phyloP scores from a whole-genome alignment of 2,888 invertebrate genomes.

The Hofmannophila pseudospretella region DNA sequence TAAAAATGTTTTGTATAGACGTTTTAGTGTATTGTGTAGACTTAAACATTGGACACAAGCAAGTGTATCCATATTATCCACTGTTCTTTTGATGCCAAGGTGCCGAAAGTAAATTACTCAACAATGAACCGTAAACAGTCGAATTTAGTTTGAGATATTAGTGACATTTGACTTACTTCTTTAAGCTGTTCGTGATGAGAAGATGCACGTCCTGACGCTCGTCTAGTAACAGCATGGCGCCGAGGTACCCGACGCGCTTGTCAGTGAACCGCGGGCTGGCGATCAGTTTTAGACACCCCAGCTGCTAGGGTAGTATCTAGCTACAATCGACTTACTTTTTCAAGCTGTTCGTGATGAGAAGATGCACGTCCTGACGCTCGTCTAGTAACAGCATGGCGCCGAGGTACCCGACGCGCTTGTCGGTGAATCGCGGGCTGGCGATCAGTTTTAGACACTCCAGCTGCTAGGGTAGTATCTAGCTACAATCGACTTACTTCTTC shows the following conservation, averaged over 20 bases:
- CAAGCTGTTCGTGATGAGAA: slow-evolving; percentile 98
- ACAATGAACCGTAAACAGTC: slow-evolving; percentile 99
- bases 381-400: slow-evolving; percentile 99
- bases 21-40: too few relatives aligned
- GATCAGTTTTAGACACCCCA: slow-evolving; percentile 98
- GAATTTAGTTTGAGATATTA: slow-evolving; percentile 98
- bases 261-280: slow-evolving; percentile 99
- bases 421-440: slow-evolving; percentile 98
- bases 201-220: slow-evolving; percentile 99
- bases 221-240: slow-evolving; percentile 98
- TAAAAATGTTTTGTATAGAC: too few relatives aligned
- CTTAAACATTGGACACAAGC: too few relatives aligned
- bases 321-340: slow-evolving; percentile 98
- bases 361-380: slow-evolving; percentile 98
- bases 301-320: too few relatives aligned
- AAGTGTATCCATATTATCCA: too few relatives aligned
- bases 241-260: slow-evolving; percentile 99
- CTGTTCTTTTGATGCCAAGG: slow-evolving; percentile 98
- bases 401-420: slow-evolving; percentile 99
- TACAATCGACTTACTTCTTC: slow-evolving; percentile 94
- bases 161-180: slow-evolving; percentile 97
- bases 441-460: slow-evolving; percentile 99
- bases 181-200: slow-evolving; percentile 98
- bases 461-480: too few relatives aligned
- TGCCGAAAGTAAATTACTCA: slow-evolving; percentile 99